A percentile compares a stretch with the other conserved stretches of the same genome.
Conservation (phyloP, 1,140 invertebrate genomes). For the Caenorhabditis elegans region DNA sequence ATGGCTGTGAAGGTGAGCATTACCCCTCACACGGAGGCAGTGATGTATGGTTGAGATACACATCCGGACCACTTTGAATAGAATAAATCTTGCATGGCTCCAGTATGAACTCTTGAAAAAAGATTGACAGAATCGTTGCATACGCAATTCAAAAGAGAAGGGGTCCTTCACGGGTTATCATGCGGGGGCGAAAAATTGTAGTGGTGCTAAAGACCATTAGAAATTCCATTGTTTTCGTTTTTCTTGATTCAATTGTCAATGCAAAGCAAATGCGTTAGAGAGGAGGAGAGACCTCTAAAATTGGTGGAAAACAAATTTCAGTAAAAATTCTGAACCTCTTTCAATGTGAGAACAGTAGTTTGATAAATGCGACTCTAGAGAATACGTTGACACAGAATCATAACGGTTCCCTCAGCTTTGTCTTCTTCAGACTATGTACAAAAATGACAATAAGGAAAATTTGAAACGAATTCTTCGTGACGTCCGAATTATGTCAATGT, state of each 20-base stretch:
- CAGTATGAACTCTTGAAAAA: no score
- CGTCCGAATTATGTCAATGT: conserved; percentile 90
- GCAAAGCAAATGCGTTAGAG: not conserved
- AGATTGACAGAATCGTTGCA: conserved; percentile 29
- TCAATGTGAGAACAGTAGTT: not conserved
- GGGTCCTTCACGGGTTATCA: not conserved
- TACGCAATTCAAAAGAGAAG: not conserved
- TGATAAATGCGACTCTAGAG: not conserved
- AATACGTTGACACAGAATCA: not conserved
- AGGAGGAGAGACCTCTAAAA: not conserved
- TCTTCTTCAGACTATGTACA: conserved; percentile 83
- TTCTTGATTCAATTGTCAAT: conserved; percentile 1
- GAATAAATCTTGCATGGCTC: not conserved
- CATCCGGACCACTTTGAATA: not conserved
- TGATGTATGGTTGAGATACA: not conserved
- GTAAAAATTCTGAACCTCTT: not conserved
- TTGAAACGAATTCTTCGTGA: conserved; percentile 98
- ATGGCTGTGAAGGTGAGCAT: conserved; percentile 19
- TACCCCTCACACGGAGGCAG: not conserved
- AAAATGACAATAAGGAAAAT: conserved; percentile 91
- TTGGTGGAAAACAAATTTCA: no score
- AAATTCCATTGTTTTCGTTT: not conserved
- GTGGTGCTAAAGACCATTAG: not conserved
- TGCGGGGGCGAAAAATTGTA: not conserved
- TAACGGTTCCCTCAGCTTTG: not conserved